These are phyloP conservation scores for Campaea margaritaria DNA, from an alignment of 2,888 invertebrate genomes.

Conservation along the genomic window DNA sequence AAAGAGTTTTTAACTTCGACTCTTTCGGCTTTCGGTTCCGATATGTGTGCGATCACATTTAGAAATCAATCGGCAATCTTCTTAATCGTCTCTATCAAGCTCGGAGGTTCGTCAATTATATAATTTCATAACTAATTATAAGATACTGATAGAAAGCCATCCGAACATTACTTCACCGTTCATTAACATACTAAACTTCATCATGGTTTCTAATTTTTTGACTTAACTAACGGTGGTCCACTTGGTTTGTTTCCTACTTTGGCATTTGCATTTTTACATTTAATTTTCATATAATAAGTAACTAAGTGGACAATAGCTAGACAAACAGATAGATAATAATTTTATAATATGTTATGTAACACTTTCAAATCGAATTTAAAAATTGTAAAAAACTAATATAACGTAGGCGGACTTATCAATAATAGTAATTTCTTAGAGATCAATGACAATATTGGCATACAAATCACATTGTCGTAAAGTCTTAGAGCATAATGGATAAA, in stretches of 20 bases:
- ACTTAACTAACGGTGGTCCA: not conserved
- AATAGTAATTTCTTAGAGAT: too few relatives aligned
- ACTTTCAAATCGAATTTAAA: too few relatives aligned
- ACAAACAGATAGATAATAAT: too few relatives aligned
- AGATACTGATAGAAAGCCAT: conserved; percentile 33
- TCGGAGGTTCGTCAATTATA: conserved; percentile 18
- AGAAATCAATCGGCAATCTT: conserved; percentile 20
- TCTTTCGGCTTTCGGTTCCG: conserved; percentile 7
- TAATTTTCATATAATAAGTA: not conserved
- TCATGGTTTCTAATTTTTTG: conserved; percentile 29
- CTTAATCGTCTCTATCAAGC: conserved; percentile 10
- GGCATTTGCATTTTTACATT: not conserved
- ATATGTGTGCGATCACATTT: conserved; percentile 16
- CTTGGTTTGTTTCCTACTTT: not conserved
- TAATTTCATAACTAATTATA: conserved; percentile 27
- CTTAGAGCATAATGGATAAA: too few relatives aligned
- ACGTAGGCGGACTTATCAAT: too few relatives aligned
- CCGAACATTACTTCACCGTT: conserved; percentile 22
- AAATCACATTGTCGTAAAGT: too few relatives aligned
- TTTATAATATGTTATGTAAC: too few relatives aligned
- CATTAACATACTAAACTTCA: conserved; percentile 21
- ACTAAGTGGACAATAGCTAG: not conserved
- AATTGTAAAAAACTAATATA: too few relatives aligned
- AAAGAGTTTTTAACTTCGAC: too few relatives aligned
- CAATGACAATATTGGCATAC: too few relatives aligned